Evolutionary conservation across 1,140 invertebrate species (phyloP).

Genomic region (Planococcus citri): DNA sequence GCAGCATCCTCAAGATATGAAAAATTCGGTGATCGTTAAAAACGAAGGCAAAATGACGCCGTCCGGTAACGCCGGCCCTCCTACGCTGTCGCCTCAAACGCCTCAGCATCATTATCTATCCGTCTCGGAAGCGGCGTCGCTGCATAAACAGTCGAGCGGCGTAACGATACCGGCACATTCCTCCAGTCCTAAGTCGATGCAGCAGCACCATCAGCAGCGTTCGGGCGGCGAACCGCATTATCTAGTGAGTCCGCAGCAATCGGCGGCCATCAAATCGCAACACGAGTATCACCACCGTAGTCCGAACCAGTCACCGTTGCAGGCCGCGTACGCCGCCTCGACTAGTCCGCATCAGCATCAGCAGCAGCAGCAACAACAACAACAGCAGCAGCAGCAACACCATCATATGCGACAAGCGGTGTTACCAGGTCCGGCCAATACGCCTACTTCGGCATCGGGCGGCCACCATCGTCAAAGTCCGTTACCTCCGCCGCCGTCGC

Average conservation of each 20-base stretch:
- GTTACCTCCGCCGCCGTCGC: conserved; percentile 25
- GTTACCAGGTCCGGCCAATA: too few species aligned
- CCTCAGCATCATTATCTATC: conserved; percentile 39
- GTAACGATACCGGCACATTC: conserved; percentile 32
- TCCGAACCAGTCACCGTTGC: conserved; percentile 30
- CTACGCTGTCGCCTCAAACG: neutral
- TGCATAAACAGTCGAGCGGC: conserved; percentile 32
- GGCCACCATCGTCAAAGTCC: conserved; percentile 29
- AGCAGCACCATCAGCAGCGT: conserved; percentile 32
- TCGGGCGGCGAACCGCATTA: conserved; percentile 8
- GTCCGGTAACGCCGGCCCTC: conserved; percentile 35
- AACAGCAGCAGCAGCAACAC: conserved; percentile 26
- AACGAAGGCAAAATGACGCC: conserved; percentile 49
- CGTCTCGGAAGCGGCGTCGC: conserved; percentile 36
- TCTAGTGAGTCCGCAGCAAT: conserved; percentile 6
- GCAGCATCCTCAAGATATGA: conserved; percentile 47
- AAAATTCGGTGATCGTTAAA: conserved; percentile 64
- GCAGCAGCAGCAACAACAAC: conserved; percentile 23
- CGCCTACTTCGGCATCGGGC: neutral
- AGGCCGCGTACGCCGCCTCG: conserved; percentile 25
- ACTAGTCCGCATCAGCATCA: conserved; percentile 25
- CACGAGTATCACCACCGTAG: conserved; percentile 27
- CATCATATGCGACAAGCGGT: neutral
- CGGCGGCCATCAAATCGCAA: conserved; percentile 28
- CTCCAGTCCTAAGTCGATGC: conserved; percentile 29